Evolutionary conservation across 2,113 vertebrate genomes (phyloP).

Genomic region (Platichthys stellatus): DNA sequence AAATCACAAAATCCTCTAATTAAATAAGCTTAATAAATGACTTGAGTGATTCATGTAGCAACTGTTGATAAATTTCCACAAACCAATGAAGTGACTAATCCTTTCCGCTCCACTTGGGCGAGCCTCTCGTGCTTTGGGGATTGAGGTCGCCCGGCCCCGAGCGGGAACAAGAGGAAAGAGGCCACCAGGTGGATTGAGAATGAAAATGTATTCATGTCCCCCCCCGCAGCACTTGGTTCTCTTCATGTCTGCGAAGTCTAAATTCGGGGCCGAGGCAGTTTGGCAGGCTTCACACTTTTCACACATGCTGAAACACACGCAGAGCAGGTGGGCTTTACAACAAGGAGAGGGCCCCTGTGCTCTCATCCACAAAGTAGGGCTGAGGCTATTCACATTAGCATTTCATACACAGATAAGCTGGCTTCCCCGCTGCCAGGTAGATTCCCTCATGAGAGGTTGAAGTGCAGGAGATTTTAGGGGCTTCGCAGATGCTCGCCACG

Average conservation of each 20-base stretch:
- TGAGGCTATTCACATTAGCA: slow-evolving; percentile 66
- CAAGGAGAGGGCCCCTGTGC: slow-evolving; percentile 37
- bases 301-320: slow-evolving; percentile 19
- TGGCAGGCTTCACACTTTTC: slow-evolving; percentile 47
- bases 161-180: slow-evolving; percentile 6
- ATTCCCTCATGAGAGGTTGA: slow-evolving; percentile 64
- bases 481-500: slow-evolving; percentile 53
- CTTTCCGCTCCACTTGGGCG: background rate
- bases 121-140: background rate
- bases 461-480: slow-evolving; percentile 56
- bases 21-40: background rate
- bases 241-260: slow-evolving; percentile 49
- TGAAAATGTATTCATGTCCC: slow-evolving; percentile 47
- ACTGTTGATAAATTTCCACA: background rate
- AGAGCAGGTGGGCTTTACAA: slow-evolving; percentile 62
- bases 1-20: background rate
- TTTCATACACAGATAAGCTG: slow-evolving; percentile 71
- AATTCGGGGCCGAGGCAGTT: slow-evolving; percentile 43
- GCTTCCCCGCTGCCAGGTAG: slow-evolving; percentile 67
- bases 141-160: slow-evolving; percentile 19
- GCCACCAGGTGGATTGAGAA: background rate
- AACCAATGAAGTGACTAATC: slow-evolving; percentile 9
- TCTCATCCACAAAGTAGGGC: slow-evolving; percentile 53
- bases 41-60: background rate
- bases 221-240: slow-evolving; percentile 40